Percentiles rank a stretch among this genome's conserved stretches.
These are phyloP conservation scores for Cryptomyrus ogoouensis DNA, from an alignment of 2,113 vertebrate genomes.

Conservation along the genomic window DNA sequence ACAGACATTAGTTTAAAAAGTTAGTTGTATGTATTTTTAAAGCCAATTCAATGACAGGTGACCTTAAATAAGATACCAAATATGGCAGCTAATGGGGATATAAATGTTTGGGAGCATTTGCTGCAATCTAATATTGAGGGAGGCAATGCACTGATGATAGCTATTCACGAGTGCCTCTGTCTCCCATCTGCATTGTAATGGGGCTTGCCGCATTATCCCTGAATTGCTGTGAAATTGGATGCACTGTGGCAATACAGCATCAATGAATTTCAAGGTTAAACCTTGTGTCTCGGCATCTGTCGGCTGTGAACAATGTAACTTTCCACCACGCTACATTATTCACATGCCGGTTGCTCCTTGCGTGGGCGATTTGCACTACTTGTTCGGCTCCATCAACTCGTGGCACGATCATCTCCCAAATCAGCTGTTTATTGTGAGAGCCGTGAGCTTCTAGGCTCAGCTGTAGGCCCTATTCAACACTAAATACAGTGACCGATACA, in stretches of 20 bases:
- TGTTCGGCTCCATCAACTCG: not conserved
- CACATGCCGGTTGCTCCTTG: not conserved
- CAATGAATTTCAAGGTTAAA: slow-evolving; percentile 10
- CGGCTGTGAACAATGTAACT: not conserved
- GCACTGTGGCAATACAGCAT: slow-evolving; percentile 4
- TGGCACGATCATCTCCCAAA: not conserved
- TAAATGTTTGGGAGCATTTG: not conserved
- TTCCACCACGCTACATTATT: not conserved
- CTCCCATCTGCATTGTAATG: slow-evolving; percentile 5
- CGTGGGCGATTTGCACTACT: not conserved
- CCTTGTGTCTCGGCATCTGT: not conserved
- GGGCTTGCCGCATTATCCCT: not conserved
- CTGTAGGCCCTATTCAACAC: not conserved
- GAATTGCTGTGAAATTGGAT: slow-evolving; percentile 11
- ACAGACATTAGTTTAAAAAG: not conserved
- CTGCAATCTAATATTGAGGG: not conserved
- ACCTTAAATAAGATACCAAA: not conserved
- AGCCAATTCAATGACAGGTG: not conserved
- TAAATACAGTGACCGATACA: not conserved
- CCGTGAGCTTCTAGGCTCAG: not conserved
- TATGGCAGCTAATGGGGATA: not conserved
- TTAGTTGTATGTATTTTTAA: not conserved
- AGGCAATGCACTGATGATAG: not conserved
- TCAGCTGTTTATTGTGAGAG: not conserved
- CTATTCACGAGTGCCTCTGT: not conserved